These are phyloP conservation scores for Tetheella fluctuosa DNA, from an alignment of 2,888 invertebrate species.

Conservation along the genomic window DNA sequence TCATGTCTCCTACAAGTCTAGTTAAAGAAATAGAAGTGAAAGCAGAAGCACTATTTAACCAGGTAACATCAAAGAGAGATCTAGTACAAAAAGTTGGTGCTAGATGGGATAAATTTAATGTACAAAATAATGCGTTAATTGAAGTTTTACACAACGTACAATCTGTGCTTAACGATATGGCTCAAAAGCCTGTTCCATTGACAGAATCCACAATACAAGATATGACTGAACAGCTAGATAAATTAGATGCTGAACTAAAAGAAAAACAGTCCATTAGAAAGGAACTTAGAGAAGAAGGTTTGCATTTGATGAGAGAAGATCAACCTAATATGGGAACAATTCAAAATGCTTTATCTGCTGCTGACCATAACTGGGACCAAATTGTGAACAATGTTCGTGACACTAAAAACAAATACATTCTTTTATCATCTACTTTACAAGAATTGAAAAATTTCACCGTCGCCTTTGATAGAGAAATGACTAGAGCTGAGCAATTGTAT, in stretches of 20 bases:
- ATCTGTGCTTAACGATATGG: constrained; percentile 82
- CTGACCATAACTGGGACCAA: constrained; percentile 93
- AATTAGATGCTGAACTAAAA: constrained; percentile 82
- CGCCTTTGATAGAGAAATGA: constrained; percentile 88
- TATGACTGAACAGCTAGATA: constrained; percentile 79
- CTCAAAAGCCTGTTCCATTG: constrained; percentile 75
- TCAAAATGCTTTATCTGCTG: constrained; percentile 90
- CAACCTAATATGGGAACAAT: constrained; percentile 91
- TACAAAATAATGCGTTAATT: constrained; percentile 88
- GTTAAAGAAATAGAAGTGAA: constrained; percentile 90
- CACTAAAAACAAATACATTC: constrained; percentile 88
- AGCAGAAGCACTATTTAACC: constrained; percentile 86
- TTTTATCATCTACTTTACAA: constrained; percentile 89
- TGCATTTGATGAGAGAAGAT: constrained; percentile 91
- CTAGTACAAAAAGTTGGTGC: constrained; percentile 88
- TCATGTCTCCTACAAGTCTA: constrained; percentile 88
- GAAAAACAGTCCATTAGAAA: constrained; percentile 86
- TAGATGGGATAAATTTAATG: constrained; percentile 91
- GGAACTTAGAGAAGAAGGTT: constrained; percentile 90
- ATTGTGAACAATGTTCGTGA: constrained; percentile 89
- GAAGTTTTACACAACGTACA: constrained; percentile 86
- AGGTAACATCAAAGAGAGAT: constrained; percentile 87
- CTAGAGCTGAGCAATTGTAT: constrained; percentile 87
- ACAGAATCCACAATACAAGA: constrained; percentile 78
- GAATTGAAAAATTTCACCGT: constrained; percentile 89